Percentiles rank a stretch among this genome's conserved stretches.
These are phyloP conservation scores for Cybosia mesomella DNA, from an alignment of 2,888 invertebrate species.

Conservation along the genomic window DNA sequence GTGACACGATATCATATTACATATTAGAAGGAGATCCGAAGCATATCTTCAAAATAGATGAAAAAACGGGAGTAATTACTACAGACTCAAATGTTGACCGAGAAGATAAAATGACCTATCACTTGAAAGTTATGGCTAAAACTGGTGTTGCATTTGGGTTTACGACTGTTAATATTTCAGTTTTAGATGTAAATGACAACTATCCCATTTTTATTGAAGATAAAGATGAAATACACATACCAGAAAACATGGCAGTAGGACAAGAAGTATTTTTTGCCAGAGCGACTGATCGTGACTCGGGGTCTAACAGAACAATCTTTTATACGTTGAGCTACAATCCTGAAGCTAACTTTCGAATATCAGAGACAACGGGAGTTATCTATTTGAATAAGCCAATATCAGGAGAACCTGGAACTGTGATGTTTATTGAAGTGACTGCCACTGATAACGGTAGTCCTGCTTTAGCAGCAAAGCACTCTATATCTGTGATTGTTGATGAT, in stretches of 20 bases:
- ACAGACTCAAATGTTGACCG: slow-evolving; percentile 94
- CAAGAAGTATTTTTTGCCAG: slow-evolving; percentile 96
- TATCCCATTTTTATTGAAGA: slow-evolving; percentile 93
- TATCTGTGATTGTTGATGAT: slow-evolving; percentile 92
- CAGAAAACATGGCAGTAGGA: slow-evolving; percentile 97
- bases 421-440: slow-evolving; percentile 93
- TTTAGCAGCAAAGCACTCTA: slow-evolving; percentile 91
- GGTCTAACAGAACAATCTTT: slow-evolving; percentile 94
- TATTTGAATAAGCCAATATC: slow-evolving; percentile 94
- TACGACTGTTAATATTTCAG: slow-evolving; percentile 92
- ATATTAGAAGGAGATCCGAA: slow-evolving; percentile 94
- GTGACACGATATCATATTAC: slow-evolving; percentile 90
- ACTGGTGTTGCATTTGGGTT: slow-evolving; percentile 92
- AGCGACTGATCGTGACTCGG: slow-evolving; percentile 95
- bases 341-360: slow-evolving; percentile 93
- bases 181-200: slow-evolving; percentile 97
- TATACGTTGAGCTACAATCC: slow-evolving; percentile 94
- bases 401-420: slow-evolving; percentile 90
- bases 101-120: slow-evolving; percentile 92
- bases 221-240: slow-evolving; percentile 92
- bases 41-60: slow-evolving; percentile 93
- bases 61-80: slow-evolving; percentile 91
- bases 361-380: slow-evolving; percentile 95
- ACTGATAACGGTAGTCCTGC: slow-evolving; percentile 93
- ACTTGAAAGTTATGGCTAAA: slow-evolving; percentile 93